Base-by-base conservation (phyloP, 1,140 invertebrate species). In the Macrosteles quadrilineatus region DNA sequence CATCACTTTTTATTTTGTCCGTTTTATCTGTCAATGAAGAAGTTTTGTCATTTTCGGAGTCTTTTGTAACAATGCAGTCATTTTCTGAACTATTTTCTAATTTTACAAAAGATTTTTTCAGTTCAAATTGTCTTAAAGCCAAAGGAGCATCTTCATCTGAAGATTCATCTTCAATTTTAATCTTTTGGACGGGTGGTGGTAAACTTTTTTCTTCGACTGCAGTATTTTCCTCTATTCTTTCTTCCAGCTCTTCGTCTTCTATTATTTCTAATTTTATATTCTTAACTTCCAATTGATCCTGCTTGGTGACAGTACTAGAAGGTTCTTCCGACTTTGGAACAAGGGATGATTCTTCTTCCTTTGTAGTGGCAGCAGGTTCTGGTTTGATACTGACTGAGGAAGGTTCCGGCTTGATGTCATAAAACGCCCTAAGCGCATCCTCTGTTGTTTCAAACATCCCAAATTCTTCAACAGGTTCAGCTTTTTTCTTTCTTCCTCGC, bases 401-500 rank as follows among this genome's bases (percentile, higher is more conserved):
- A 27, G 25, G n/a, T n/a, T n/a, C 55, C 2, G 27, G 12, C 23
- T 59, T 59, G 9, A 59, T 9, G 3, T 59, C 55, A 36, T 36
- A 36, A 36, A 36, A 36, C 14, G 32, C 32, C 4, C 21, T 43
- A 17, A 17, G 31, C 19, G 17, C 11, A 29, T 23, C 55, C 29
- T 25, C 45, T 4, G 40, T 19, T 3, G 14, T 31, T 4, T 23
- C 40, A 57, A 27, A 31, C 23, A 17, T 19, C 17, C n/a, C 57
- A 21, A 69, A 19, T 19, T 57, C 30, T 23, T 62, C 29, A 1
- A 57, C 68, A 23, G 29, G 27, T 1, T 25, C 40, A n/a, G n/a
- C n/a, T 76, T 83, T 85, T 79, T 87, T 84, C 76, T 83, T 81
- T 32, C 82, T 74, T 14, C 78, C 80, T 31, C 85, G 83, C 57